Conservation (phyloP, 2,888 invertebrate species). For the Priapulus caudatus region DNA sequence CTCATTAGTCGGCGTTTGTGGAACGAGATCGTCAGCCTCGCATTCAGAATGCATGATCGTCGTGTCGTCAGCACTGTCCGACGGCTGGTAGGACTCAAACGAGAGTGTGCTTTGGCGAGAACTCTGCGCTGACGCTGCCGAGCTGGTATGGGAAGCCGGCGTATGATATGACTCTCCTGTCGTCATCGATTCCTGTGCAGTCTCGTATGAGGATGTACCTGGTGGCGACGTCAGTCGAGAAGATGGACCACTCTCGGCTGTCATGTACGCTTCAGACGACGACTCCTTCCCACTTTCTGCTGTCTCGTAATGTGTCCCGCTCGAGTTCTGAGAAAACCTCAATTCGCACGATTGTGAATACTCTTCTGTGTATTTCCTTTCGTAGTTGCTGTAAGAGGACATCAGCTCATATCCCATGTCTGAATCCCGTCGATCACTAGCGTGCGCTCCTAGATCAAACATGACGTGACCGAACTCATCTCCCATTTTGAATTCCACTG, state of each 20-base stretch:
- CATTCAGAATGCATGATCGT: not conserved
- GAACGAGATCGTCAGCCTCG: not conserved
- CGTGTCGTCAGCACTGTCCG: too few relatives aligned
- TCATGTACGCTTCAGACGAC: not conserved
- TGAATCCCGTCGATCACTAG: not conserved
- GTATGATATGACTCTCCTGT: conserved; percentile 1
- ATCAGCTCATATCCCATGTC: too few relatives aligned
- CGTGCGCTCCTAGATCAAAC: not conserved
- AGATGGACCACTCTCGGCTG: not conserved
- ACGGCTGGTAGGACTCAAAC: conserved; percentile 1
- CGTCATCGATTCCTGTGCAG: not conserved
- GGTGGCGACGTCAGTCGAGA: not conserved
- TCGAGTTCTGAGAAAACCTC: not conserved
- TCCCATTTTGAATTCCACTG: not conserved
- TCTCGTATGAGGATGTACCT: not conserved
- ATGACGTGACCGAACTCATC: not conserved
- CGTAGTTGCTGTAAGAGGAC: too few relatives aligned
- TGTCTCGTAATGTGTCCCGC: not conserved
- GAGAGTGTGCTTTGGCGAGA: not conserved
- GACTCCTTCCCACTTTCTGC: conserved; percentile 1
- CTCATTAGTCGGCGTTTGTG: not conserved
- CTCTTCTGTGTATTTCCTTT: too few relatives aligned
- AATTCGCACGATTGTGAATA: not conserved
- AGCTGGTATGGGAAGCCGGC: not conserved
- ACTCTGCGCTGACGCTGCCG: not conserved